These are phyloP conservation scores for Lithophane ornitopus DNA, from an alignment of 2,888 invertebrate genomes.

Conservation along the genomic window DNA sequence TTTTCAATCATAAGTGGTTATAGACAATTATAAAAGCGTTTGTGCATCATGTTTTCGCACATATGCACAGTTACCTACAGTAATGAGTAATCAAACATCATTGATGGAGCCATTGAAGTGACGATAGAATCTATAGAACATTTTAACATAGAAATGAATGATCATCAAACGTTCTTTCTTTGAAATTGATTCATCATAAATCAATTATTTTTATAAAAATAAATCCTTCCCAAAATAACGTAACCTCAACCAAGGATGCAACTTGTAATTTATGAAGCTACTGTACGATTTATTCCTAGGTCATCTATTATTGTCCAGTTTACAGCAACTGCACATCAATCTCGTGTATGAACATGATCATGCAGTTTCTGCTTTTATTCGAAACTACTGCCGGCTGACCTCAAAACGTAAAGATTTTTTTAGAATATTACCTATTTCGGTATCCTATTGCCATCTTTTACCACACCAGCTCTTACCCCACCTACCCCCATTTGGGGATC, in stretches of 20 bases:
- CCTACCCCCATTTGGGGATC: no score
- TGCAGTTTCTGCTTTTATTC: not conserved
- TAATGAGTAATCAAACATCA: not conserved
- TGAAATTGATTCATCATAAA: constrained; percentile 9
- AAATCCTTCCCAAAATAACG: constrained; percentile 21
- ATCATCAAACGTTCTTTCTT: not conserved
- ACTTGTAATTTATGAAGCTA: constrained; percentile 14
- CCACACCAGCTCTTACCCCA: no score
- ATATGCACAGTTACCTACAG: not conserved
- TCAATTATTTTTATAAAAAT: not conserved
- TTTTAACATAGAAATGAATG: not conserved
- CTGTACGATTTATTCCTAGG: constrained; percentile 35
- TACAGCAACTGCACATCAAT: not conserved
- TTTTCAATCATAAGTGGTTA: not conserved
- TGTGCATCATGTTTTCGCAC: not conserved
- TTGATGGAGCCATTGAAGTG: not conserved
- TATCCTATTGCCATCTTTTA: no score
- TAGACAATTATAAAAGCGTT: not conserved
- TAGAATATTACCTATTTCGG: not conserved
- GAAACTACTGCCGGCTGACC: not conserved
- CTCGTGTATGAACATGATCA: constrained; percentile 7
- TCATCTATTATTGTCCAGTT: constrained; percentile 37
- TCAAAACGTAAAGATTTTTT: not conserved
- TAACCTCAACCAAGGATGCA: constrained; percentile 19
- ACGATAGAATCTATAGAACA: not conserved